phyloP scores from a whole-genome alignment of 2,888 invertebrate species.

The Eupsilia transversa region DNA sequence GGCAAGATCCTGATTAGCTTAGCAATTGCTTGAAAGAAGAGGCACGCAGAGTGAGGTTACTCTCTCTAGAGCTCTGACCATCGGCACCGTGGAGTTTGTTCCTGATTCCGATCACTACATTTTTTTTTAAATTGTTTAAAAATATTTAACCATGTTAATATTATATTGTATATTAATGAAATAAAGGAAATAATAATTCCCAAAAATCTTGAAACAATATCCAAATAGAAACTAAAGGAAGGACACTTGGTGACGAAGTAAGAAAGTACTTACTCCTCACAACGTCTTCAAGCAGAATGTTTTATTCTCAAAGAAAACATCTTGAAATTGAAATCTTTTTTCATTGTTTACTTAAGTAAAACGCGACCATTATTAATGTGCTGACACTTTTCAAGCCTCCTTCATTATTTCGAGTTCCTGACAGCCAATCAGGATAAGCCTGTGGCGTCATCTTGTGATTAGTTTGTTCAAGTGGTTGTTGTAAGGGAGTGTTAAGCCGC shows the following conservation, averaged over 20 bases:
- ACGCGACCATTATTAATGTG: constrained; percentile 27
- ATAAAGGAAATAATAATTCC: too few species aligned
- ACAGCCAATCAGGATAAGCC: constrained; percentile 39
- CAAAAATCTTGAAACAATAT: too few species aligned
- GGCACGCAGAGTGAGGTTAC: too few species aligned
- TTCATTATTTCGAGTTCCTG: constrained; percentile 45
- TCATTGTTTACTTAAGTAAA: constrained; percentile 15
- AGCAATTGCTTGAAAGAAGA: too few species aligned
- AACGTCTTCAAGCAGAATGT: background rate
- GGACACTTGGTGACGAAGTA: background rate
- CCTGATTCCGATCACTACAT: too few species aligned
- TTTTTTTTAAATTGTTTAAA: too few species aligned
- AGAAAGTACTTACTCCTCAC: background rate
- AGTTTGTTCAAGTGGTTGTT: constrained; percentile 26
- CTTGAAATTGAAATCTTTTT: background rate
- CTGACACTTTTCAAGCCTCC: constrained; percentile 33
- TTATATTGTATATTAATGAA: too few species aligned
- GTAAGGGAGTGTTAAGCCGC: background rate
- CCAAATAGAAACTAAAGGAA: too few species aligned
- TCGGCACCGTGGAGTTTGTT: too few species aligned
- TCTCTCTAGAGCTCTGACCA: too few species aligned
- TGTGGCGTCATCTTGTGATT: constrained; percentile 42
- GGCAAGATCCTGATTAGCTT: too few species aligned
- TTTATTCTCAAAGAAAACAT: background rate
- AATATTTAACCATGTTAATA: too few species aligned